These are phyloP conservation scores for Ciconia nigra DNA, from an alignment of 2,797 vertebrate genomes.

Conservation along the genomic window DNA sequence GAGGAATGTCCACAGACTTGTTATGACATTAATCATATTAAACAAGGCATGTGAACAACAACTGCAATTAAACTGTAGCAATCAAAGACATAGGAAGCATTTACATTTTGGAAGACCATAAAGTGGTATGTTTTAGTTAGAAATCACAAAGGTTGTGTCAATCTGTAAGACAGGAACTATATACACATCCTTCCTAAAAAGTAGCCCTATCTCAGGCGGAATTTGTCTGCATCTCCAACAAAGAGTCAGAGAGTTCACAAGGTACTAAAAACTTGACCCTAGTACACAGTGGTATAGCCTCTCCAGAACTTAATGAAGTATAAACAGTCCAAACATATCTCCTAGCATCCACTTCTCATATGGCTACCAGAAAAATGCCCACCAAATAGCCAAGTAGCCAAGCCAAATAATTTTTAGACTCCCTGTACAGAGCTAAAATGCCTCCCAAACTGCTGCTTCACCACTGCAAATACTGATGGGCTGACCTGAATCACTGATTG, in stretches of 20 bases:
- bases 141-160: constrained; percentile 2
- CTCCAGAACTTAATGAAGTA: not conserved
- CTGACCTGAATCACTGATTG: not conserved
- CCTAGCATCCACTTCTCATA: not conserved
- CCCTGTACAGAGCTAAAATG: not conserved
- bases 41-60: constrained; percentile 59
- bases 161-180: not conserved
- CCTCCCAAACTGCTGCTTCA: not conserved
- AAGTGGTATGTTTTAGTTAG: constrained; percentile 5
- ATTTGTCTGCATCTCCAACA: not conserved
- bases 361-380: not conserved
- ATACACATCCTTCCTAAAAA: not conserved
- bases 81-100: constrained; percentile 46
- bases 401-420: not conserved
- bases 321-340: not conserved
- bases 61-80: constrained; percentile 53
- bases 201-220: not conserved
- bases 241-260: not conserved
- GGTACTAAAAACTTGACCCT: not conserved
- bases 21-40: constrained; percentile 69
- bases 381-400: not conserved
- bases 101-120: constrained; percentile 40
- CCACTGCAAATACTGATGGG: not conserved
- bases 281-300: not conserved
- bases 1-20: constrained; percentile 56